Evolutionary conservation across 2,888 invertebrate genomes (phyloP), one percentile per base, ranked within the genome.

Genomic region (Luperina testacea): DNA sequence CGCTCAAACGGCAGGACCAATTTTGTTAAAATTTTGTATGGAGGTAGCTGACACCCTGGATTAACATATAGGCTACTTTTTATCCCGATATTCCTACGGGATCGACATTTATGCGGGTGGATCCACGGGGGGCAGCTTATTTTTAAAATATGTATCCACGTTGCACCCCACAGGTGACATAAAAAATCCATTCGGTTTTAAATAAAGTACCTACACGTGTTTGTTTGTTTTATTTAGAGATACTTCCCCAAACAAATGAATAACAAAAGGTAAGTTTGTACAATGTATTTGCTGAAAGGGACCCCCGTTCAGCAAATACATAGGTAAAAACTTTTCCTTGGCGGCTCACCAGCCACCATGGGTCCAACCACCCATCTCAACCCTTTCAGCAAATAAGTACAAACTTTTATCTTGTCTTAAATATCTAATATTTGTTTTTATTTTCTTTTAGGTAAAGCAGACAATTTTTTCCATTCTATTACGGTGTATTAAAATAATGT

Each of bases 131-230:
- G 11, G 11, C 11, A 45, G 11, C 11, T 45, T 11, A 11, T 51
- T 27, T 78, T 6, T 51, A 48, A 38, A 48, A 27, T 20, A 38
- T 13, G n/a, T 20, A 53, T 27, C 13, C 6, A 17, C 38, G 6
- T 45, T 24, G 27, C 80, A 20, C 3, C 42, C n/a, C 7, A 73
- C 32, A n/a, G 20, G 13, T n/a, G 27, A 73, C 24, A 48, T 48
- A 20, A 20, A 11, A 57, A 8, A 63, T 57, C 1, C 4, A 32
- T 17, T 48, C 45, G 9, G 6, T 48, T 59, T 65, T 13, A 78
- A 70, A 53, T 61, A 32, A 45, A 63, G 17, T 27, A 3, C 70
- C 51, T 53, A 24, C 8, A 59, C 81, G 81, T 57, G 73, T 73
- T 65, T 59, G 24, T 68, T 64, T 64, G 24, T 27, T 57, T 59